phyloP scores from a whole-genome alignment of 2,888 invertebrate genomes.

The Ophonus ardosiacus region DNA sequence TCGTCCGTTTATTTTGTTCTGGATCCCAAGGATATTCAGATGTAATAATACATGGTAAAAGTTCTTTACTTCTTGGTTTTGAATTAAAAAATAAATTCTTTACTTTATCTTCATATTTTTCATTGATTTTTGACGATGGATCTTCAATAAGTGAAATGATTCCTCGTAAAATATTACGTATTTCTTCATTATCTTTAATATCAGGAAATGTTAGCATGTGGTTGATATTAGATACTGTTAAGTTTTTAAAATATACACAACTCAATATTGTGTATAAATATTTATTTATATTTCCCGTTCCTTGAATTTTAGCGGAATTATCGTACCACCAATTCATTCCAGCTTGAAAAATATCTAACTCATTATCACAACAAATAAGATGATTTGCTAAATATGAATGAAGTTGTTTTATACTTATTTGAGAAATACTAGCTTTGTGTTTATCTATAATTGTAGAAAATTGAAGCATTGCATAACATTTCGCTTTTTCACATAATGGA shows the following conservation, averaged over 20 bases:
- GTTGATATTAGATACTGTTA: slow-evolving; percentile 68
- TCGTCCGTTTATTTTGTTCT: background rate
- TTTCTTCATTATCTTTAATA: slow-evolving; percentile 68
- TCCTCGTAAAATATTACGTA: slow-evolving; percentile 69
- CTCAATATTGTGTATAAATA: slow-evolving; percentile 70
- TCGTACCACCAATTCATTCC: slow-evolving; percentile 74
- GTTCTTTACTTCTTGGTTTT: slow-evolving; percentile 24
- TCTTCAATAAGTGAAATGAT: slow-evolving; percentile 67
- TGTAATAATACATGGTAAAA: slow-evolving; percentile 45
- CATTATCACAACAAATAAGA: slow-evolving; percentile 70
- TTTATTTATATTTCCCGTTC: slow-evolving; percentile 34
- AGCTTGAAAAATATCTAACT: slow-evolving; percentile 72
- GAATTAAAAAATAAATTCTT: slow-evolving; percentile 11
- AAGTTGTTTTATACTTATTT: slow-evolving; percentile 71
- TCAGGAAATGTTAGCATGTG: slow-evolving; percentile 71
- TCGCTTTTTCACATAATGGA: slow-evolving; percentile 72
- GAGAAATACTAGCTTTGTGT: slow-evolving; percentile 67
- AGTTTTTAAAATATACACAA: slow-evolving; percentile 71
- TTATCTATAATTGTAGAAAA: slow-evolving; percentile 71
- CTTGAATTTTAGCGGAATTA: slow-evolving; percentile 66
- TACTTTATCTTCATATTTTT: slow-evolving; percentile 10
- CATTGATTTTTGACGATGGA: slow-evolving; percentile 7
- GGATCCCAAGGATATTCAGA: slow-evolving; percentile 58
- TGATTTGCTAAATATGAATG: slow-evolving; percentile 72
- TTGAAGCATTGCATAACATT: slow-evolving; percentile 71